These are phyloP conservation scores for Nesidiocoris tenuis DNA, from an alignment of 2,888 invertebrate species.

Conservation along the genomic window DNA sequence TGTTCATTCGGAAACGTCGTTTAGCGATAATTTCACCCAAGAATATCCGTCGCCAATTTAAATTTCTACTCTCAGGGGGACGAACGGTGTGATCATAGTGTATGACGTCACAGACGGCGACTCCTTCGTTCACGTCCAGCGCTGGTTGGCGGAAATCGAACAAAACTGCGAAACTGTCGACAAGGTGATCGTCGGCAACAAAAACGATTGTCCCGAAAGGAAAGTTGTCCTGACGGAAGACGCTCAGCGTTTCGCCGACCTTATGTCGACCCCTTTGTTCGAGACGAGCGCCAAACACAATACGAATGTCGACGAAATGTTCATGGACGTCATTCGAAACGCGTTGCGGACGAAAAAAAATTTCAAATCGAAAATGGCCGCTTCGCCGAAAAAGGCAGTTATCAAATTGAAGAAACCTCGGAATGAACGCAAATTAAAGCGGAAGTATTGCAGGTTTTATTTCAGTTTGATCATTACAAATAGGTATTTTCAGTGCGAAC, in stretches of 20 bases:
- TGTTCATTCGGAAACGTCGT: too few relatives aligned
- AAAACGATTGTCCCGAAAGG: slow-evolving; percentile 35
- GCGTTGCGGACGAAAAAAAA: slow-evolving; percentile 27
- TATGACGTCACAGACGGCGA: slow-evolving; percentile 41
- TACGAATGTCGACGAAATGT: slow-evolving; percentile 35
- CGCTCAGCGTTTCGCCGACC: slow-evolving; percentile 62
- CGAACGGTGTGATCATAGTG: slow-evolving; percentile 39
- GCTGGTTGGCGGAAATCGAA: slow-evolving; percentile 33
- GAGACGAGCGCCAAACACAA: slow-evolving; percentile 42
- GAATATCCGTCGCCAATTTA: too few relatives aligned
- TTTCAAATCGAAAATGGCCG: not conserved
- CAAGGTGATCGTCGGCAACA: slow-evolving; percentile 35
- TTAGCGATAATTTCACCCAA: too few relatives aligned
- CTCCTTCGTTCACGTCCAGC: slow-evolving; percentile 28
- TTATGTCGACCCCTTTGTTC: slow-evolving; percentile 52
- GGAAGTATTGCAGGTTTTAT: slow-evolving; percentile 28
- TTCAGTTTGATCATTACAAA: not conserved
- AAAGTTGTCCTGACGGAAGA: slow-evolving; percentile 39
- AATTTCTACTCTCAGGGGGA: slow-evolving; percentile 70
- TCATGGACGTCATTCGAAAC: slow-evolving; percentile 10
- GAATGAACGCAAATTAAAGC: slow-evolving; percentile 5
- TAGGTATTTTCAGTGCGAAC: not conserved
- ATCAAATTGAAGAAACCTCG: slow-evolving; percentile 5
- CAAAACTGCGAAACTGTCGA: slow-evolving; percentile 33
- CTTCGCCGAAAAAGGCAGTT: not conserved